These are phyloP conservation scores for Hypomecis punctinalis DNA, from an alignment of 2,888 invertebrate species.

Conservation along the genomic window DNA sequence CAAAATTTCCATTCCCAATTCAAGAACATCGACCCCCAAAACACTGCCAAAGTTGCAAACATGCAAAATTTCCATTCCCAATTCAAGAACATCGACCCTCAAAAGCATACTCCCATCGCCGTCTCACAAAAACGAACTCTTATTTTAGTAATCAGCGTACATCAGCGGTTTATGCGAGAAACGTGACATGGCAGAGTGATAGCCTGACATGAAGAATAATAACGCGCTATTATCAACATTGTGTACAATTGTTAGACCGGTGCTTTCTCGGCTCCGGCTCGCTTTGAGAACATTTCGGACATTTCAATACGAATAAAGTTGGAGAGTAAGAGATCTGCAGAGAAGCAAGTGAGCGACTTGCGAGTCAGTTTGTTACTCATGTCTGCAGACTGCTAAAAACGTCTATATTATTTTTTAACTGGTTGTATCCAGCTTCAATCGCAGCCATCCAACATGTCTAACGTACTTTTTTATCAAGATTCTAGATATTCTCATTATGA, in stretches of 20 bases:
- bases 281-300: conserved; percentile 24
- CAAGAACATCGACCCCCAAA: conserved; percentile 6
- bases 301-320: background rate
- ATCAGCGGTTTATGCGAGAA: conserved; percentile 56
- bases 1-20: background rate
- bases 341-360: no score
- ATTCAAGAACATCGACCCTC: background rate
- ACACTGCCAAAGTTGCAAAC: background rate
- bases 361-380: no score
- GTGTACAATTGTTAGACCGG: conserved; percentile 35
- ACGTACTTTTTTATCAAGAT: no score
- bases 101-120: conserved; percentile 1
- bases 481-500: no score
- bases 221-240: conserved; percentile 44
- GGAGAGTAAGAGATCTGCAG: no score
- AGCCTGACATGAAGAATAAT: conserved; percentile 54
- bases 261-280: conserved; percentile 42
- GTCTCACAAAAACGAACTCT: conserved; percentile 23
- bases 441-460: no score
- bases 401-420: no score
- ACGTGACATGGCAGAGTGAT: conserved; percentile 56
- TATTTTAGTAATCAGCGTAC: conserved; percentile 50
- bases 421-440: no score
- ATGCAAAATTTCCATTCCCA: background rate
- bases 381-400: no score